Evolutionary conservation across 2,797 vertebrate genomes (phyloP), one percentile per base, ranked within the genome.

Genomic region (Podargus strigoides): DNA sequence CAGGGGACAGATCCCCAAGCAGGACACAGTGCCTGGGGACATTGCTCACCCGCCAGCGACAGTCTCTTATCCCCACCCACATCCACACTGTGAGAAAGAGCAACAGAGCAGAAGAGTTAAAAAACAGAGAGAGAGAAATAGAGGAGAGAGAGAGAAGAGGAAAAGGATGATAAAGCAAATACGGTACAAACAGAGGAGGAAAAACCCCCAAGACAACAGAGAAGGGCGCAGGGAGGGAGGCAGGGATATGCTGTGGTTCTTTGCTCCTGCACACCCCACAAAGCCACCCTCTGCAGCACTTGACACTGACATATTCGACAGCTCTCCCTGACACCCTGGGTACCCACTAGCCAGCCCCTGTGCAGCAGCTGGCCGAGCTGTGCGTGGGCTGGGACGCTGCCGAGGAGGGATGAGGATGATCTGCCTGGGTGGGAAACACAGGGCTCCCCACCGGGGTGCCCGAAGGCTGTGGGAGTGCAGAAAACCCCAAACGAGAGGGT

Each of bases 81-180:
- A 41, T 8, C 52, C 14, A 13, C 49, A 8, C 46, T 24, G 59
- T 24, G 21, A 55, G 58, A 80, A 83, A 70, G 24, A 55, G n/a
- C 59, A 85, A 69, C 15, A 73, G 58, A 85, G 87, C 42, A 84
- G 32, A 50, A 30, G 63, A 72, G 42, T 55, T 77, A 49, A 85
- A 87, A 76, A 74, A 0, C 5, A 2, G 97, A 97, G 97, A 95
- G 93, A 97, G 95, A 94, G 96, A 97, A 98, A 97, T 90, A 97
- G 98, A 97, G 97, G 97, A 98, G 98, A 98, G 97, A 95, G 96
- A 97, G 24, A 78, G 21, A 53, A 62, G 16, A 69, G 39, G 1
- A 9, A 72, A 62, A 83, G 91, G 94, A 95, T 96, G 97, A 98
- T 98, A 72, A 98, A 98, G 30, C 41, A 77, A 85, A 96, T 59